Base-by-base conservation (phyloP, 2,797 vertebrate species). In the Streptopelia turtur region DNA sequence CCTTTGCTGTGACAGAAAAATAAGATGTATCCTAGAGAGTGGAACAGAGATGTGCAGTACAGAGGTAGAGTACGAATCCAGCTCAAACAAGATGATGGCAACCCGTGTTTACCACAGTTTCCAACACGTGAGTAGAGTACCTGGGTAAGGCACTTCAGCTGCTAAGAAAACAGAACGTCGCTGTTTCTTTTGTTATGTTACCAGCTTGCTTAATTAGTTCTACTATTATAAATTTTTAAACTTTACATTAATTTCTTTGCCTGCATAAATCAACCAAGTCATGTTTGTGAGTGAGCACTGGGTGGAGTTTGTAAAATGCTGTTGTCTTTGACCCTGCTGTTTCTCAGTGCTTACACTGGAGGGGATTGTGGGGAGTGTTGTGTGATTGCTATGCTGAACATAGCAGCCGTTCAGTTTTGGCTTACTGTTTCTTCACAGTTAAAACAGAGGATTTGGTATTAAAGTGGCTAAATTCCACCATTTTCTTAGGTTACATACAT, bases 11-110 rank as follows among this genome's bases (percentile, higher is more conserved):
- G 25, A 77, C 93, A 97, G 70, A 98, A 99, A 98, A 99, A 99
- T 95, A 99, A 99, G 96, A 98, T 99, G 98, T 99, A 99, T 95
- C 98, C 99, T 53, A 97, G 99, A 69, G 99, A 99, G 93, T 99
- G 99, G 99, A 99, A 99, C 97, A 96, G 99, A 93, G 99, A 99
- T 13, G 93, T 98, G 22, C 99, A 99, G 91, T 99, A 99, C 96
- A 98, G 98, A 96, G 99, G 99, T 8, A 97, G 99, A 87, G 99
- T 99, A 79, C 97, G 99, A 39, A 98, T 99, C 35, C 99, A 99
- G 97, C 97, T 99, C 49, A 99, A 98, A 95, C 98, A 98, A 81
- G 98, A 98, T 31, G 99, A 99, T 80, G 99, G 99, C 60, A 98
- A 94, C 74, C 93, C 98, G 1, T 99, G 98, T 96, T 98, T 98